Evolutionary conservation across 2,113 vertebrate genomes (phyloP), one percentile per base, ranked within the genome.

Genomic region (Hypocryptadius cinnamomeus): DNA sequence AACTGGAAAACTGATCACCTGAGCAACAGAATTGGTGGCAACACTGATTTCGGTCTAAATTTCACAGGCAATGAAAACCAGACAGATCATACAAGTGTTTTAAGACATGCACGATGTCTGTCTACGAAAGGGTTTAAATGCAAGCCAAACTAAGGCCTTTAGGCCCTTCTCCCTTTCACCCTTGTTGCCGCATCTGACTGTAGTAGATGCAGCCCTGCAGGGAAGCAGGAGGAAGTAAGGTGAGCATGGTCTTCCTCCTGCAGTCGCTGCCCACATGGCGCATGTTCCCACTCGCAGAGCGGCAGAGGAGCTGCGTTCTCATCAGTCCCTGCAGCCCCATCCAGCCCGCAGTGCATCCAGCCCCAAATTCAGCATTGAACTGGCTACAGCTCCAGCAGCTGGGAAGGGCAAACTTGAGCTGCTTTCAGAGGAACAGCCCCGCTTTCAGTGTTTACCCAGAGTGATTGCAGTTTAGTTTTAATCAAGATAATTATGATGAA

Each of bases 281-380:
- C n/a, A 5, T 2, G 11, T 35, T 72, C 54, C 19, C 0, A 0
- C 45, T 47, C 69, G 68, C 50, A 40, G 23, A 61, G 50, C 5
- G 20, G 73, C 57, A 37, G 15, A 53, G 42, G 5, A 54, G 19
- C 37, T 27, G 7, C 3, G 17, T 10, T 59, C 47, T 35, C 39
- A 70, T 64, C 33, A 31, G 3, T 18, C 13, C 8, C 45, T 31
- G 31, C 18, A 66, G 45, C 8, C 28, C 33, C 69, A 76, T 14
- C 21, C 40, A 15, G 7, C 13, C 61, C 17, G 20, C 8, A 3
- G 11, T 15, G 37, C 10, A 85, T 37, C 28, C 54, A 56, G 27
- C 22, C 57, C 48, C 27, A 47, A 10, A 74, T 22, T 50, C 66
- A 47, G 48, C 20, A 79, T 3, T 53, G 27, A 64, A 20, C 21